Evolutionary conservation across 2,797 vertebrate genomes (phyloP).

Genomic region (Sebastes alutus): DNA sequence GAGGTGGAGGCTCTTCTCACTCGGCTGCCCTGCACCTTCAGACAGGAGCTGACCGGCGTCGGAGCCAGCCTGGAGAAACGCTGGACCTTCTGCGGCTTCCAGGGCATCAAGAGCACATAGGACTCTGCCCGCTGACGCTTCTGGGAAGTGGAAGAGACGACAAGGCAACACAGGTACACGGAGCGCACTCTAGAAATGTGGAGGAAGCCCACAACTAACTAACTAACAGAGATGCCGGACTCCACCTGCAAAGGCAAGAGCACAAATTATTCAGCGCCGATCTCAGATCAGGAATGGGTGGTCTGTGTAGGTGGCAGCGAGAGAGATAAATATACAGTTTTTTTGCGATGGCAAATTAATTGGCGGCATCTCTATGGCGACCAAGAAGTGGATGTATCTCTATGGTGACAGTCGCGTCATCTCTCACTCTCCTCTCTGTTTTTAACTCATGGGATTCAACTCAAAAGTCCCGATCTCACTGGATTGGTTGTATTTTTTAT

Average conservation of each 20-base stretch:
- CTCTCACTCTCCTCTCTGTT: background rate
- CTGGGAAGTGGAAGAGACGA: conserved; percentile 69
- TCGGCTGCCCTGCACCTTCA: conserved; percentile 90
- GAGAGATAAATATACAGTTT: conserved; percentile 20
- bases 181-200: background rate
- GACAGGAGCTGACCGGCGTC: conserved; percentile 87
- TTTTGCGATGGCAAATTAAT: conserved; percentile 29
- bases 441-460: conserved; percentile 15
- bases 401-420: conserved; percentile 18
- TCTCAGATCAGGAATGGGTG: conserved; percentile 17
- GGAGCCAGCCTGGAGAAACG: conserved; percentile 87
- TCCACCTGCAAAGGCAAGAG: background rate
- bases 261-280: conserved; percentile 12
- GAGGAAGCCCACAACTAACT: background rate
- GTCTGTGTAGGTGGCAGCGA: background rate
- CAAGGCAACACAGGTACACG: conserved; percentile 13
- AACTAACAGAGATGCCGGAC: background rate
- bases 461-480: background rate
- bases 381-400: background rate
- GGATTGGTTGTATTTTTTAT: conserved; percentile 15
- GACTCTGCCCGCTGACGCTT: conserved; percentile 8
- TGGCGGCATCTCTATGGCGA: conserved; percentile 29
- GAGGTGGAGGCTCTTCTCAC: conserved; percentile 90
- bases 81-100: conserved; percentile 87
- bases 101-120: conserved; percentile 85